Percentiles rank a stretch among this genome's conserved stretches.
phyloP scores from a whole-genome alignment of 2,888 invertebrate species.

The Meteorus colon region DNA sequence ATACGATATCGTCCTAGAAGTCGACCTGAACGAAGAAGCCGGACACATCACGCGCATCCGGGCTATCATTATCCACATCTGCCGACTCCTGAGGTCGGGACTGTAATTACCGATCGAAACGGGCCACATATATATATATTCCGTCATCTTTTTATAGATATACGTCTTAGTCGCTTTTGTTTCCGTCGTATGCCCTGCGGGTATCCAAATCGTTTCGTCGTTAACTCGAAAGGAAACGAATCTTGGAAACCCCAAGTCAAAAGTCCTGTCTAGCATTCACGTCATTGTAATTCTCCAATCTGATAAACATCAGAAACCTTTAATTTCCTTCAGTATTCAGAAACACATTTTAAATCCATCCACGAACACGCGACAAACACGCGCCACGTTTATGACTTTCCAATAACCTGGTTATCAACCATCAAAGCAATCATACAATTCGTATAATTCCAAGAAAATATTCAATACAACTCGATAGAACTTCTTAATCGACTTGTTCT shows the following conservation, averaged over 20 bases:
- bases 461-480: background rate
- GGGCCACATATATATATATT: constrained; percentile 61
- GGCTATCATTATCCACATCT: constrained; percentile 71
- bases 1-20: constrained; percentile 35
- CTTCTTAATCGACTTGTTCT: background rate
- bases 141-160: constrained; percentile 60
- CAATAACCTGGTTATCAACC: constrained; percentile 4
- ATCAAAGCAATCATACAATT: constrained; percentile 6
- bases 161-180: constrained; percentile 57
- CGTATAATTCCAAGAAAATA: background rate
- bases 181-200: constrained; percentile 51
- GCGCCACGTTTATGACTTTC: constrained; percentile 41
- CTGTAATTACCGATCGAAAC: constrained; percentile 57
- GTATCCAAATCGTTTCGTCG: constrained; percentile 24
- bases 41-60: constrained; percentile 65
- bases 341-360: constrained; percentile 19
- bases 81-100: constrained; percentile 57
- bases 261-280: constrained; percentile 17
- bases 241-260: constrained; percentile 31
- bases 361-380: constrained; percentile 43
- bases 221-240: constrained; percentile 24
- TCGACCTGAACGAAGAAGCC: constrained; percentile 50
- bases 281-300: constrained; percentile 18
- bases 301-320: constrained; percentile 24
- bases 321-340: constrained; percentile 1